Evolutionary conservation across 1,140 invertebrate genomes (phyloP).

Genomic region (Hermetia illucens): DNA sequence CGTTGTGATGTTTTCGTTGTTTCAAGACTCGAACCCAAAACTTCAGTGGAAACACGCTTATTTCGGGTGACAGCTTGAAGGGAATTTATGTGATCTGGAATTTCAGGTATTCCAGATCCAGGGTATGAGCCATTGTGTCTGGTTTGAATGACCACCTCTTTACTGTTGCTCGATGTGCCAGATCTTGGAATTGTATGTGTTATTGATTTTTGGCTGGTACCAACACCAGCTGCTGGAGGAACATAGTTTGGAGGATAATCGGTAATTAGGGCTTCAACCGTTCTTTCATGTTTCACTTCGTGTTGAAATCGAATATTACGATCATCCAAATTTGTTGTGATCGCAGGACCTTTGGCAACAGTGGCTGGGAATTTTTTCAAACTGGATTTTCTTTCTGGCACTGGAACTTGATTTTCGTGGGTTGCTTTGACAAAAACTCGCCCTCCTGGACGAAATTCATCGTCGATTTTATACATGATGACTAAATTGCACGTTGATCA

Average conservation of each 20-base stretch:
- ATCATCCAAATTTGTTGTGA: slow-evolving; percentile 37
- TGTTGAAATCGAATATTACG: slow-evolving; percentile 21
- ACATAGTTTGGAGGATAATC: slow-evolving; percentile 17
- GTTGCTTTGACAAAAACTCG: slow-evolving; percentile 8
- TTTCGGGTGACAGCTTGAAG: slow-evolving; percentile 62
- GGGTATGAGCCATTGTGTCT: background rate
- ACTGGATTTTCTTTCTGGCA: slow-evolving; percentile 34
- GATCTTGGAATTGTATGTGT: background rate
- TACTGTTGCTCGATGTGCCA: background rate
- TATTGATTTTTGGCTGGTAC: background rate
- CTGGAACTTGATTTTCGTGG: slow-evolving; percentile 13
- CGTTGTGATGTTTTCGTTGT: slow-evolving; percentile 64
- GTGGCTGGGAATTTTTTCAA: slow-evolving; percentile 21
- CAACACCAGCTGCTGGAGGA: background rate
- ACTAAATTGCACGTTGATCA: too few relatives aligned
- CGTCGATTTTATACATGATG: slow-evolving; percentile 11
- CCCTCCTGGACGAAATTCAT: slow-evolving; percentile 9
- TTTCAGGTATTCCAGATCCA: slow-evolving; percentile 1
- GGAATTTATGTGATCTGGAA: slow-evolving; percentile 6
- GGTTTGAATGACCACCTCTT: background rate
- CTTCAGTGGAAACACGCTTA: slow-evolving; percentile 68
- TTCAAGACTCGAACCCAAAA: slow-evolving; percentile 65
- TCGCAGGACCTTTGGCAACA: slow-evolving; percentile 34
- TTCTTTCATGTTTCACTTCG: slow-evolving; percentile 25
- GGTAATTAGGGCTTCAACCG: slow-evolving; percentile 26